Evolutionary conservation across 2,797 vertebrate species (phyloP), one percentile per base, ranked within the genome.

Genomic region (Paguma larvata): DNA sequence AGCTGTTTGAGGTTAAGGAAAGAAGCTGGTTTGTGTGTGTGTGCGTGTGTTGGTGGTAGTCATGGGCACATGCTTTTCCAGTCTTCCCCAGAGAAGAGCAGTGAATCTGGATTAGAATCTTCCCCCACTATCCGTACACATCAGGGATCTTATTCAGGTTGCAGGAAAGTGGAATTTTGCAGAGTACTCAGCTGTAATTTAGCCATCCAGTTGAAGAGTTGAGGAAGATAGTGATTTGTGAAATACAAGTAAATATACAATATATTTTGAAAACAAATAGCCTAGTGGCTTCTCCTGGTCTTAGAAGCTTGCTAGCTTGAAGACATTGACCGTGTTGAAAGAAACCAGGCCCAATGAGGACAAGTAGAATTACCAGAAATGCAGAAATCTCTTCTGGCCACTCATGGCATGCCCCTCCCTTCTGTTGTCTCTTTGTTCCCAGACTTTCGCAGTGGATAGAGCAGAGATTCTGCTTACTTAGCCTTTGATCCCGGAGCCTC

Each of bases 281-380:
- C 25, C 27, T 56, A 80, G 67, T 92, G 34, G 23, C 23, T 25
- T 14, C 41, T 82, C 44, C 32, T 84, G 41, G 18, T 95, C 27
- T 38, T 83, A 95, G 67, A 91, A 87, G 32, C 38, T 95, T 93
- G 38, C n/a, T 96, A 73, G 63, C n/a, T 96, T 97, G n/a, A 94
- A 93, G 23, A 48, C 82, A 97, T 48, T 91, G 84, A 93, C 91
- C 72, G 75, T 86, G 18, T 67, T 95, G 79, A 93, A 96, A 53
- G 88, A 19, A 94, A 27, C 27, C 30, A 94, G 83, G 32, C 62
- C 25, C 77, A 72, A 19, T 41, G 53, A 92, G 23, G 27, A 94
- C 62, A 98, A 97, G 85, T 34, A 92, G 65, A 94, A 89, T 84
- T 96, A 93, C 91, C 70, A 63, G 93, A 95, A 93, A 92, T 77